Evolutionary conservation across 2,888 invertebrate genomes (phyloP).

Genomic region (Deroplatys truncata): DNA sequence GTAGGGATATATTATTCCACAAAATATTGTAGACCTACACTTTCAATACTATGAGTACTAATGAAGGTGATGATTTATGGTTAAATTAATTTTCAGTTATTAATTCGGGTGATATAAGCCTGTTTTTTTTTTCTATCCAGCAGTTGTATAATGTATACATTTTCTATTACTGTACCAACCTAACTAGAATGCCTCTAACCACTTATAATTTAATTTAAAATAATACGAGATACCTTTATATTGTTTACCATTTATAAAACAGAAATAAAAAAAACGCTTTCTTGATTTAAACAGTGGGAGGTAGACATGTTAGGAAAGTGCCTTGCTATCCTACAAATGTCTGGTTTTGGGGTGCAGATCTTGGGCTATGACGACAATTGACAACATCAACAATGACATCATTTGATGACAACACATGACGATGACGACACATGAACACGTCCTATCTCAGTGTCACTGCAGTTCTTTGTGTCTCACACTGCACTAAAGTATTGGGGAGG

Average conservation of each 20-base stretch:
- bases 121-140: conserved; percentile 11
- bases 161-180: conserved; percentile 27
- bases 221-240: conserved; percentile 15
- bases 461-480: not conserved
- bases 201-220: conserved; percentile 13
- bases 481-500: not conserved
- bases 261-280: not conserved
- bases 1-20: conserved; percentile 7
- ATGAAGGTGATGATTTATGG: not conserved
- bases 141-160: conserved; percentile 21
- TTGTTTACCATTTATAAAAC: conserved; percentile 16
- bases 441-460: not conserved
- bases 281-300: conserved; percentile 15
- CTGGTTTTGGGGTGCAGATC: not conserved
- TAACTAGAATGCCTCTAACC: conserved; percentile 27
- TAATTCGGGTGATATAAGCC: conserved; percentile 13
- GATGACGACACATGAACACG: not conserved
- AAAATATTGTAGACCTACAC: conserved; percentile 12
- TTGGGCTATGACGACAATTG: not conserved
- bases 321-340: not conserved
- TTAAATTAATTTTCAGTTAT: conserved; percentile 13
- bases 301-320: conserved; percentile 10
- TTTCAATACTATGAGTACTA: conserved; percentile 11
- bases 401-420: not conserved
- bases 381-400: conserved; percentile 3